Percentiles rank a stretch among this genome's conserved stretches.
phyloP scores from a whole-genome alignment of 2,113 vertebrate species.

The Lethenteron reissneri region DNA sequence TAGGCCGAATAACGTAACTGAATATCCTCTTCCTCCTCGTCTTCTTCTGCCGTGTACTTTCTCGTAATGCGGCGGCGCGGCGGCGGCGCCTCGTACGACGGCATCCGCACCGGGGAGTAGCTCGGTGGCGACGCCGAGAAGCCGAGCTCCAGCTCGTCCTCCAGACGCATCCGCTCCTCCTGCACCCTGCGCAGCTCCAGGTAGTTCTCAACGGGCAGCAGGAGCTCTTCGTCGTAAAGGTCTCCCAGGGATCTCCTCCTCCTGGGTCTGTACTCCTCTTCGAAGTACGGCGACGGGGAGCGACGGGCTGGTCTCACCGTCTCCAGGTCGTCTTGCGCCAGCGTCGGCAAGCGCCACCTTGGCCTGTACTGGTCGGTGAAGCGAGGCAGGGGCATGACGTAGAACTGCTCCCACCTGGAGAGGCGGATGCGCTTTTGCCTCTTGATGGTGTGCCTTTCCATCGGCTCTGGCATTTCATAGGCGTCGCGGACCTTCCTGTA shows the following conservation, averaged over 20 bases:
- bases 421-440: conserved; percentile 82
- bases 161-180: conserved; percentile 68
- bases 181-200: conserved; percentile 78
- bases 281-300: conserved; percentile 51
- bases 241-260: conserved; percentile 60
- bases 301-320: conserved; percentile 72
- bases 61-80: conserved; percentile 51
- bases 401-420: conserved; percentile 93
- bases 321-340: conserved; percentile 79
- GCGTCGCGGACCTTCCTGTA: conserved; percentile 87
- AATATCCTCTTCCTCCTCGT: conserved; percentile 33
- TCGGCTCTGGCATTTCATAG: conserved; percentile 80
- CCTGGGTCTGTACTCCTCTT: conserved; percentile 50
- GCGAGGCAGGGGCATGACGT: conserved; percentile 72
- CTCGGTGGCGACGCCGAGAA: conserved; percentile 82
- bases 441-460: conserved; percentile 60
- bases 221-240: conserved; percentile 69
- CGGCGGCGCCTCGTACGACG: conserved; percentile 31
- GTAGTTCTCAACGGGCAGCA: conserved; percentile 75
- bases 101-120: conserved; percentile 30
- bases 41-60: conserved; percentile 22
- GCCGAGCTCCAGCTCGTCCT: conserved; percentile 67
- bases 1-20: conserved; percentile 47
- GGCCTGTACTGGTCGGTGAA: conserved; percentile 82
- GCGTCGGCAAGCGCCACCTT: conserved; percentile 53